Evolutionary conservation across 2,797 vertebrate species (phyloP), one percentile per base, ranked within the genome.

Genomic region (Agapornis canus): DNA sequence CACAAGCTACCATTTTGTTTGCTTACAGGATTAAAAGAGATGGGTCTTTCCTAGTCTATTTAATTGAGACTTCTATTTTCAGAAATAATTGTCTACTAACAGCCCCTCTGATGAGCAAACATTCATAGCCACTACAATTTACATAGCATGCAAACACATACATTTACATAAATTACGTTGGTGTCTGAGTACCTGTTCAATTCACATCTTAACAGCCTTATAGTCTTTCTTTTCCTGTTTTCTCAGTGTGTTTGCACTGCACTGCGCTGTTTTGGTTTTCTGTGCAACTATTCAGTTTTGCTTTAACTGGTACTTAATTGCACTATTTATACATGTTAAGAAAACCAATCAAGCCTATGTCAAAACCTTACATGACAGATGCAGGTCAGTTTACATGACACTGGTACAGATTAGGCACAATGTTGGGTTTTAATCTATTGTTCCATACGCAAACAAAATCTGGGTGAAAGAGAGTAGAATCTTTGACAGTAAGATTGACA

Each of bases 381-480:
- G 32, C 14, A 65, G 27, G 45, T 26, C 56, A 48, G 20, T 72
- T 76, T 82, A 57, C 2, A 5, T 22, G 10, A 31, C 13, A 26
- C 2, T 71, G 26, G 7, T 68, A 21, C 11, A 73, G n/a, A 56
- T 39, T 25, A 65, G 37, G 25, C 23, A 59, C 22, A 56, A n/a
- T 3, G 5, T 7, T 39, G 6, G 6, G 39, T n/a, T 90, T 93
- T 52, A 61, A 47, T 42, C 17, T 37, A 10, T 56, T 0, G 0
- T 39, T 82, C 47, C 14, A 65, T 26, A 51, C 11, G 5, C 32
- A 71, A 86, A 54, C 6, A 76, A 80, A 73, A 39, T 25, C 40
- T 54, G 4, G 14, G 13, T 56, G 90, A 35, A 45, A 76, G 18
- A 6, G n/a, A 71, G 10, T 22, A 86, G n/a, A 82, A 89, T 18